Evolutionary conservation across 2,113 vertebrate genomes (phyloP), one percentile per base, ranked within the genome.

Genomic region (Antennarius striatus): DNA sequence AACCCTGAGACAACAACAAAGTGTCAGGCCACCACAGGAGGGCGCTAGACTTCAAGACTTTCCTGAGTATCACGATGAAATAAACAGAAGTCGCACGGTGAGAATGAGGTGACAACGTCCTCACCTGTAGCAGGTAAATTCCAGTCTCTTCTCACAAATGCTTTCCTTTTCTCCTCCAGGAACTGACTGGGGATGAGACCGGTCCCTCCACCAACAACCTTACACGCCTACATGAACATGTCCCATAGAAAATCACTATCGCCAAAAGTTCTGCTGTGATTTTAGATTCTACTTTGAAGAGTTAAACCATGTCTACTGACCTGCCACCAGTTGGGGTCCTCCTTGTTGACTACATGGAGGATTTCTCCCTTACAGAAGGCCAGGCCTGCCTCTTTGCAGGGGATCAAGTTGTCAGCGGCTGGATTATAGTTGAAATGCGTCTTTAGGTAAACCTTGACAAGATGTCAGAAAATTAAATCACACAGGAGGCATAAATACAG

Each of bases 291-390:
- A 36, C 32, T 36, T 36, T 36, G 32, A 7, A 36, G 32, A 36
- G 32, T 36, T 36, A 49, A 47, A 3, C 14, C 14, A 3, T 11
- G 22, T 43, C 17, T 59, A 85, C 94, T 81, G 82, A 98, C 97
- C 95, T 99, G 98, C 98, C 98, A 99, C 98, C 98, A 99, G 81
- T 97, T 98, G 56, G 97, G 90, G 87, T 99, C 98, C 90, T 99
- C 96, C 65, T 94, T 94, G 88, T 98, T 98, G 58, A 99, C 97
- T 56, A 99, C 95, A 80, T 98, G 97, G 83, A 99, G 94, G 87
- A 99, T 94, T 85, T 98, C 96, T 86, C 96, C 96, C 90, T 95
- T 97, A 69, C 94, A 95, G 91, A 99, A 99, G 66, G 93, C 94
- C 82, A 99, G 87, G 32, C 98, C 98, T 22, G 97, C 98, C 84